phyloP scores from a whole-genome alignment of 2,888 invertebrate genomes.

The Nysson spinosus region DNA sequence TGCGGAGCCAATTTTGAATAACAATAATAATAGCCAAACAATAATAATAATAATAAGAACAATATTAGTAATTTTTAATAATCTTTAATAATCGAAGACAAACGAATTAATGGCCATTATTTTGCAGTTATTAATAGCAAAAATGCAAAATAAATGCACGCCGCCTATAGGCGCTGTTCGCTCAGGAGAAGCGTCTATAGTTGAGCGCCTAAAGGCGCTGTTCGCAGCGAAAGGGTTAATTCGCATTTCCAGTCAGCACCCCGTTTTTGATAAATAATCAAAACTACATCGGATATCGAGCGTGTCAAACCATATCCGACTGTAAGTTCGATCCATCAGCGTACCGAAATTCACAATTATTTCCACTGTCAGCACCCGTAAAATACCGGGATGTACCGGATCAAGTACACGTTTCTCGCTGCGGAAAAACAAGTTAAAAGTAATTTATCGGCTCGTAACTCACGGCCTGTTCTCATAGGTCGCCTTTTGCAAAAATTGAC shows the following conservation, averaged over 20 bases:
- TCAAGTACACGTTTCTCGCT: conserved; percentile 7
- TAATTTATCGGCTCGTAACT: conserved; percentile 33
- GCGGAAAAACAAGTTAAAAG: conserved; percentile 24
- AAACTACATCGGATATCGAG: conserved; percentile 10
- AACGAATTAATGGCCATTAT: no score
- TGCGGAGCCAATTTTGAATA: no score
- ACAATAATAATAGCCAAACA: no score
- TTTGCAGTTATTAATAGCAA: no score
- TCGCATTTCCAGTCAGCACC: not conserved
- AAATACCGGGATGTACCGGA: conserved; percentile 12
- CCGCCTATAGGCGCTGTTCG: no score
- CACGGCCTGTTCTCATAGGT: conserved; percentile 14
- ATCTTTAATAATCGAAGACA: no score
- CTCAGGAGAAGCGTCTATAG: no score
- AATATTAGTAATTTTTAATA: no score
- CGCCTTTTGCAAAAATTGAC: conserved; percentile 20
- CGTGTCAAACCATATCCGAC: conserved; percentile 2
- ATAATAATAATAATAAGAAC: no score
- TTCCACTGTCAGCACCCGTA: conserved; percentile 6
- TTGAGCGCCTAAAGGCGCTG: no score
- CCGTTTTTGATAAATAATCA: conserved; percentile 5
- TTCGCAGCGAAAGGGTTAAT: no score
- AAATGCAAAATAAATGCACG: no score
- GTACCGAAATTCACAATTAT: conserved; percentile 10
- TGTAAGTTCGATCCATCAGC: conserved; percentile 6